Evolutionary conservation across 2,888 invertebrate species (phyloP), one percentile per base, ranked within the genome.

Genomic region (Caenorhabditis japonica): DNA sequence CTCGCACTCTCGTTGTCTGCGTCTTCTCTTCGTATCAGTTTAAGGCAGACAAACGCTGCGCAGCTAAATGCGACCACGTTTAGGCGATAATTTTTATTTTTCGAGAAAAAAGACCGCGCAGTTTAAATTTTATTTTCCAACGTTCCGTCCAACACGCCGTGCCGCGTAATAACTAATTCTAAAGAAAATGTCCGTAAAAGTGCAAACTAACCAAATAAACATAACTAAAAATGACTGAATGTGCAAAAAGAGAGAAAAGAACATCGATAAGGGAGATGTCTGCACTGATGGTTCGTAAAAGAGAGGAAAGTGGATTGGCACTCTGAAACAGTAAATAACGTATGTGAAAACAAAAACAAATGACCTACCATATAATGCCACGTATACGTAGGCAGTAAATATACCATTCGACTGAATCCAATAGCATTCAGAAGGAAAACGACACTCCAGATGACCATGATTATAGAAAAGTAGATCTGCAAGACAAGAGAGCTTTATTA

Each of bases 301-400:
- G 4, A 7, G 51, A 25, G 0, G 76, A 76, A 1, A 46, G 53
- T 1, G 46, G 44, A 23, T 47, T 41, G 17, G 47, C 58, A n/a
- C 53, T 47, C 75, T 70, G 46, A 39, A 52, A 15, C 17, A 15
- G 36, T 34, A 7, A 46, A 49, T n/a, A 56, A 44, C 15, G 49
- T 34, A 30, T 66, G n/a, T n/a, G n/a, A n/a, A n/a, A n/a, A n/a
- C n/a, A n/a, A n/a, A n/a, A n/a, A n/a, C n/a, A n/a, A n/a, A n/a
- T n/a, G 51, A 75, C 73, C 62, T 55, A 76, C 77, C 52, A 52
- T 62, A 51, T 79, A 79, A 49, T 79, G 79, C 69, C 72, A 79
- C 17, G 79, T 79, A 23, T 79, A 79, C 10, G 76, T 43, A 7
- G 76, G 76, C 7, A 79, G 46, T 13, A 79, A 41, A 30, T 79